Conservation (phyloP, 2,888 invertebrate genomes). For the Drosophila quinaria region DNA sequence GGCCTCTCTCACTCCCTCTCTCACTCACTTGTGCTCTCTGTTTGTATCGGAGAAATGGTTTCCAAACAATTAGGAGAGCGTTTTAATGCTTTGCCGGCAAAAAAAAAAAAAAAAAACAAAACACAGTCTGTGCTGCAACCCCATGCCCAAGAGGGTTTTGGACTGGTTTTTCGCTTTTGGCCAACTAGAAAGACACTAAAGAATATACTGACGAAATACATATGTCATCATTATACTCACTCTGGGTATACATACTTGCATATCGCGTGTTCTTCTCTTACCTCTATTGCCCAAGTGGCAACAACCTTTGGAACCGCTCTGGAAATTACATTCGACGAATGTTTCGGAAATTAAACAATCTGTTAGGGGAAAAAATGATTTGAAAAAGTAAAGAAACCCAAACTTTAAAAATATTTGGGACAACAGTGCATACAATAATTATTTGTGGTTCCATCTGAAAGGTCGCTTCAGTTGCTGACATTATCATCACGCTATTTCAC, state of each 20-base stretch:
- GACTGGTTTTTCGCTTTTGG: constrained; percentile 18
- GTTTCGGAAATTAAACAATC: constrained; percentile 1
- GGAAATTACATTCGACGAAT: constrained; percentile 1
- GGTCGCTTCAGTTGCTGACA: neutral
- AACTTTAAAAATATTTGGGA: neutral
- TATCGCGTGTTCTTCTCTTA: constrained; percentile 18
- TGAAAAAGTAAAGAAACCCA: neutral
- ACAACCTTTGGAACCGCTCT: constrained; percentile 6
- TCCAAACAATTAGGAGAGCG: constrained; percentile 27
- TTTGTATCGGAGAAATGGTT: constrained; percentile 30
- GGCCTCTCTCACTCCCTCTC: constrained; percentile 1
- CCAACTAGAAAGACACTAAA: neutral
- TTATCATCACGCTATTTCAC: constrained; percentile 7
- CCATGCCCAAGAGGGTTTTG: constrained; percentile 20
- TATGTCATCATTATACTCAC: constrained; percentile 18
- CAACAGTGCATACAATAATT: neutral
- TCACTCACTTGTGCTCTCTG: constrained; percentile 10
- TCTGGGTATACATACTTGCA: constrained; percentile 14
- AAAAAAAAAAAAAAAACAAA: constrained; percentile 20
- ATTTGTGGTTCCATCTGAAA: neutral
- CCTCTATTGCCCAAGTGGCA: neutral
- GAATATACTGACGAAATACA: constrained; percentile 29
- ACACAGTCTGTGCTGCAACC: constrained; percentile 29
- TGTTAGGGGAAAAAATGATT: neutral
- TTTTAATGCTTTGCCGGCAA: constrained; percentile 28